Base-by-base conservation (phyloP, 2,888 invertebrate genomes). In the Amiota mariae region DNA sequence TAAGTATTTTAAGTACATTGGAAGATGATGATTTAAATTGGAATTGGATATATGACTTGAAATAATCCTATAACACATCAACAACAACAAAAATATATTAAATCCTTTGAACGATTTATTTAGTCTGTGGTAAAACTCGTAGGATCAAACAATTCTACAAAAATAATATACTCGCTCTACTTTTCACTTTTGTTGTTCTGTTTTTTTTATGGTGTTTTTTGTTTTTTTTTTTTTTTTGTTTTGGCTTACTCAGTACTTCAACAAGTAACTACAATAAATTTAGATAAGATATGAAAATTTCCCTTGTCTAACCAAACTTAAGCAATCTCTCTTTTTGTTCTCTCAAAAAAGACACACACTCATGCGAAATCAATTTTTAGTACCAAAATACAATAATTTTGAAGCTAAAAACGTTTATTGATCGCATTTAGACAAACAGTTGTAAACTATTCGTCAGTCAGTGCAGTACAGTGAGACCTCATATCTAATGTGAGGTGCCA, bases 221-320 rank as follows among this genome's bases (percentile, higher is more conserved):
- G 6, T 6, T 6, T 0, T 36, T 36, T 6, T 36, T 36, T 36
- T 36, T 36, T 36, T 36, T 36, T 36, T 36, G 2, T 36, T 36
- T 36, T 36, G 2, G 36, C 36, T 36, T 36, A 36, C 24, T 24
- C 36, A 36, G 36, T 36, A 36, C 36, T 36, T 36, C 36, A 36
- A 36, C 36, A 59, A 73, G 46, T 48, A 68, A 46, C 48, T 63
- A n/a, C 20, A 46, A 51, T 24, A 59, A 66, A 9, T 68, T 11
- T 64, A 71, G 84, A 83, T 82, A 79, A 81, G 80, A 83, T 83
- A 83, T 66, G 74, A 70, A 59, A 71, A 72, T 66, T 61, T 57
- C n/a, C 48, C 66, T 54, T 54, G 68, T 56, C 46, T 61, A 51
- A 24, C 61, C 71, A 51, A 36, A 64, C 54, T 64, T 64, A 8